phyloP scores from a whole-genome alignment of 2,797 vertebrate species.

The Chelidonichthys spinosus region DNA sequence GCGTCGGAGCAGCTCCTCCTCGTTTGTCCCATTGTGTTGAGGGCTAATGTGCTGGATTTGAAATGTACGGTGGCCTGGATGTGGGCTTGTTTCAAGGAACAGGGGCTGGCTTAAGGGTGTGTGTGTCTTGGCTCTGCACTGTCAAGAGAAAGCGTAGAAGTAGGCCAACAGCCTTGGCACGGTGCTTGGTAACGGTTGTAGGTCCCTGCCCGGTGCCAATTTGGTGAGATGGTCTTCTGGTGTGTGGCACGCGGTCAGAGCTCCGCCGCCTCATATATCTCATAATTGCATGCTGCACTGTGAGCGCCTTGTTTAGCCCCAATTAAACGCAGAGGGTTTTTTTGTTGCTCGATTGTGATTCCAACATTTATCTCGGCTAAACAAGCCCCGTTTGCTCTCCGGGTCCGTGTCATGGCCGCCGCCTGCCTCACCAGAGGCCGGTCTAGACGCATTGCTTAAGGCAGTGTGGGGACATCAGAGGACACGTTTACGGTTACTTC shows the following conservation, averaged over 20 bases:
- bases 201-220: slow-evolving; percentile 66
- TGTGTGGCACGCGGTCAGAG: slow-evolving; percentile 63
- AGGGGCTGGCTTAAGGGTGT: slow-evolving; percentile 40
- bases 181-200: slow-evolving; percentile 66
- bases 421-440: slow-evolving; percentile 55
- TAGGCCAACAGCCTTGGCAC: slow-evolving; percentile 74
- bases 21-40: slow-evolving; percentile 45
- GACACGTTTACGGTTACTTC: slow-evolving; percentile 74
- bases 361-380: slow-evolving; percentile 46
- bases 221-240: slow-evolving; percentile 70
- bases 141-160: slow-evolving; percentile 68
- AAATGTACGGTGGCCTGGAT: slow-evolving; percentile 41
- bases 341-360: slow-evolving; percentile 60
- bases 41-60: slow-evolving; percentile 23
- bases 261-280: slow-evolving; percentile 69
- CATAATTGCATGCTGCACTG: slow-evolving; percentile 70
- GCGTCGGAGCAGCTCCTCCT: slow-evolving; percentile 29
- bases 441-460: slow-evolving; percentile 76
- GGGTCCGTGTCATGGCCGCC: slow-evolving; percentile 78
- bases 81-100: slow-evolving; percentile 44
- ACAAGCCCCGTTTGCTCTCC: slow-evolving; percentile 68
- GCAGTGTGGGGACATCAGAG: slow-evolving; percentile 78
- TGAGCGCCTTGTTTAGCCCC: slow-evolving; percentile 64
- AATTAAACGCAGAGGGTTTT: slow-evolving; percentile 66
- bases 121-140: slow-evolving; percentile 45